These are phyloP conservation scores for Zoanthus solanderi DNA, from an alignment of 92 coral and sea anemone species.

Conservation along the genomic window DNA sequence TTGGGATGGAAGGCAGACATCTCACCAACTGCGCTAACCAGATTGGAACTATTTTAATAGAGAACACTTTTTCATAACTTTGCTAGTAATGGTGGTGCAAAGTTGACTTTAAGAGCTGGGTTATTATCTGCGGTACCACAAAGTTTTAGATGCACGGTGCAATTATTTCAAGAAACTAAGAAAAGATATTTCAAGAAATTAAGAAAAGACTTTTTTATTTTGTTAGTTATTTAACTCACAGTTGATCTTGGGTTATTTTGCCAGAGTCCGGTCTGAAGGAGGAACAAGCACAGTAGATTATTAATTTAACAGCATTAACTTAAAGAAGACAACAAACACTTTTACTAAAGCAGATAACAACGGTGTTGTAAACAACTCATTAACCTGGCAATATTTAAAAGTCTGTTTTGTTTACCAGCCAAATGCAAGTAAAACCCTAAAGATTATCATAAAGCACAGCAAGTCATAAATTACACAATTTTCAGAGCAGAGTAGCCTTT, in stretches of 20 bases:
- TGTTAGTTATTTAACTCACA: slow-evolving; percentile 43
- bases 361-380: background rate
- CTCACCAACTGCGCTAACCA: too few species aligned
- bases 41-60: too few species aligned
- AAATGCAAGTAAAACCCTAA: background rate
- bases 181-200: background rate
- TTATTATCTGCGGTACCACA: background rate
- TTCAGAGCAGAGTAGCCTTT: background rate
- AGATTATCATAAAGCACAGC: background rate
- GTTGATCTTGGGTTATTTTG: slow-evolving; percentile 30
- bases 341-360: background rate
- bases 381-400: too few species aligned
- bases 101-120: background rate
- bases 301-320: slow-evolving; percentile 29
- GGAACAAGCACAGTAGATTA: slow-evolving; percentile 18
- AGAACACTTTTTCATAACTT: too few species aligned
- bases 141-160: background rate
- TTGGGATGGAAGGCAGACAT: too few species aligned
- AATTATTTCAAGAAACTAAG: background rate
- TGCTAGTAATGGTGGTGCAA: too few species aligned
- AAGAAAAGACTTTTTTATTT: background rate
- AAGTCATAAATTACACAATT: background rate
- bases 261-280: slow-evolving; percentile 40
- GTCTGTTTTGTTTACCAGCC: background rate
- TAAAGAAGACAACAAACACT: background rate